Conservation (phyloP, 2,113 vertebrate species). For the Periophthalmus modestus region DNA sequence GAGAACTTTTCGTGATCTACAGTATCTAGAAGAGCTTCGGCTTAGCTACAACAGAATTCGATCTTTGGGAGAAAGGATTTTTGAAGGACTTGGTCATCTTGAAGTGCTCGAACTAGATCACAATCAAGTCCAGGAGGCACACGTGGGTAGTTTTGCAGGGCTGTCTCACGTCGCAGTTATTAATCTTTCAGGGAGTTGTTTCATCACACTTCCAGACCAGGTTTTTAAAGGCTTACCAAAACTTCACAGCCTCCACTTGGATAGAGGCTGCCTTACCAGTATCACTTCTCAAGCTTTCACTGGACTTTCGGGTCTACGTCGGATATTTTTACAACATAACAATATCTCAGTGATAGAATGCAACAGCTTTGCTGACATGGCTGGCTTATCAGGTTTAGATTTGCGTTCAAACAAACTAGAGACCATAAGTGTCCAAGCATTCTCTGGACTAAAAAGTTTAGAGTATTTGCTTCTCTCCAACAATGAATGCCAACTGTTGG, state of each 20-base stretch:
- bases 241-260: constrained; percentile 93
- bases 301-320: constrained; percentile 83
- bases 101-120: constrained; percentile 89
- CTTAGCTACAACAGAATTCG: constrained; percentile 87
- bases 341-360: constrained; percentile 81
- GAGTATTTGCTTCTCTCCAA: constrained; percentile 89
- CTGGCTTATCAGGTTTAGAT: constrained; percentile 86
- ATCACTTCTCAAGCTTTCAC: constrained; percentile 80
- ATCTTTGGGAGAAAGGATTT: constrained; percentile 81
- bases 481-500: constrained; percentile 79
- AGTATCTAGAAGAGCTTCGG: constrained; percentile 90
- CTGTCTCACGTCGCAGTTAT: constrained; percentile 88
- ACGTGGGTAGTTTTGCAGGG: constrained; percentile 81
- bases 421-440: constrained; percentile 76
- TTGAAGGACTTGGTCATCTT: constrained; percentile 87
- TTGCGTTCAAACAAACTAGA: constrained; percentile 86
- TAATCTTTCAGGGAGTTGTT: constrained; percentile 89
- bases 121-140: constrained; percentile 88
- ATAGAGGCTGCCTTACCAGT: constrained; percentile 84
- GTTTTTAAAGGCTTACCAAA: constrained; percentile 85
- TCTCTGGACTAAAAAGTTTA: constrained; percentile 84
- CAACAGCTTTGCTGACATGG: constrained; percentile 84
- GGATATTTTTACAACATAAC: constrained; percentile 89
- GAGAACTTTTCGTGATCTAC: constrained; percentile 89
- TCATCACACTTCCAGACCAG: constrained; percentile 81